Conservation (phyloP, 1,140 invertebrate species). For the Trichoplusia ni region DNA sequence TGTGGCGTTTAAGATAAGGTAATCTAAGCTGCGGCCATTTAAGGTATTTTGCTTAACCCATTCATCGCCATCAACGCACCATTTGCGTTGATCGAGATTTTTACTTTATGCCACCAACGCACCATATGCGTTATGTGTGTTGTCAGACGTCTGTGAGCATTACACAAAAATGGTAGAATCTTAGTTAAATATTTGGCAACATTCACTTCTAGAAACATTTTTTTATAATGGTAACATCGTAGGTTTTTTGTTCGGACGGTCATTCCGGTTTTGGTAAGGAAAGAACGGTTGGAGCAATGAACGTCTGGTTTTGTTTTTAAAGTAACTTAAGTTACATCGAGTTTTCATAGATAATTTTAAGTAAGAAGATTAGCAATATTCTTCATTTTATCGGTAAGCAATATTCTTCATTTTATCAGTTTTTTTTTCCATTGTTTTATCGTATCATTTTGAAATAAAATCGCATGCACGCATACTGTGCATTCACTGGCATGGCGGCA, state of each 20-base stretch:
- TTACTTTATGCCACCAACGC: constrained; percentile 1
- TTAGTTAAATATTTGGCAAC: constrained; percentile 16
- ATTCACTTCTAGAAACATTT: constrained; percentile 16
- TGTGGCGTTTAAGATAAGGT: too few relatives aligned
- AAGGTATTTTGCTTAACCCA: too few relatives aligned
- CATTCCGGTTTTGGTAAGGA: constrained; percentile 20
- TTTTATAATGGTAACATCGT: constrained; percentile 18
- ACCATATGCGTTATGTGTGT: constrained; percentile 20
- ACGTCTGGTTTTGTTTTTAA: neutral
- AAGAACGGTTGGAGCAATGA: constrained; percentile 21
- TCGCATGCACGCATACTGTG: neutral
- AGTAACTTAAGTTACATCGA: constrained; percentile 13
- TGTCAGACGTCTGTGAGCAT: neutral
- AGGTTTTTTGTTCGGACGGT: constrained; percentile 3
- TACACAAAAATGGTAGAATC: constrained; percentile 24
- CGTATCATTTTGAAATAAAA: neutral
- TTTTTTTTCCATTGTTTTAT: neutral
- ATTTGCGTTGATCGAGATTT: constrained; percentile 4
- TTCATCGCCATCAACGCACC: constrained; percentile 1
- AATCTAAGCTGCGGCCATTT: too few relatives aligned
- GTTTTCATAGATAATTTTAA: constrained; percentile 2
- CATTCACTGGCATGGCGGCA: neutral
- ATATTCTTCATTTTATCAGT: neutral
- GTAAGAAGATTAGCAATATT: neutral
- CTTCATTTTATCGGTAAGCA: neutral